Evolutionary conservation across 2,113 vertebrate species (phyloP), one percentile per base, ranked within the genome.

Genomic region (Festucalex cinctus): DNA sequence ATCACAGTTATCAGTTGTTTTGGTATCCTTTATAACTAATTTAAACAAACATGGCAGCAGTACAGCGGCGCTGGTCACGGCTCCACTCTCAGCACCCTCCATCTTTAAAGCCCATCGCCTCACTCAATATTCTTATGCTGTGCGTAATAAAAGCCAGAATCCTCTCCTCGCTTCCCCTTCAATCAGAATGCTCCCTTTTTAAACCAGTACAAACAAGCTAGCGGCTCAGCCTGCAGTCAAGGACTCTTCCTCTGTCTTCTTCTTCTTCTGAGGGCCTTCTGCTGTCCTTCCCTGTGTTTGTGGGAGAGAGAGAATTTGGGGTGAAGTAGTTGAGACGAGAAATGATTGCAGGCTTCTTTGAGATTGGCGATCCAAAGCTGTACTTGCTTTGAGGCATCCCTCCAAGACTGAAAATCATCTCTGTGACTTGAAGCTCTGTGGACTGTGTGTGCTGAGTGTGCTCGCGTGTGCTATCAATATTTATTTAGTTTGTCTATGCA

Each of bases 151-250:
- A 84, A 32, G 67, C 61, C 36, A 9, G 26, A 77, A 62, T 73
- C 63, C 49, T 65, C 62, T 43, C 65, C 68, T 51, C 44, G 41
- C 70, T 35, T 68, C 70, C 66, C 17, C 71, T 56, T 63, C n/a
- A 1, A 65, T 79, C 63, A 56, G 13, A 73, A 73, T 14, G 6
- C 68, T 69, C 49, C 32, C 68, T 58, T 44, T 78, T 72, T 69
- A 68, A 83, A 78, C 74, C 43, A 54, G 67, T 78, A 84, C 81
- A 86, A 87, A 87, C 84, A 84, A 82, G 79, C 84, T 78, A 53
- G 24, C 9, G 70, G 86, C 77, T 85, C 84, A 85, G 75, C 28
- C 22, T 7, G 60, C 84, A 86, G 88, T 85, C 85, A 88, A 86
- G 83, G 85, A 84, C 85, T 84, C 84, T 80, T 65, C 75, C 71